These are phyloP conservation scores for Drosophila cyrtoloma DNA, from an alignment of 2,888 invertebrate genomes.

Conservation along the genomic window DNA sequence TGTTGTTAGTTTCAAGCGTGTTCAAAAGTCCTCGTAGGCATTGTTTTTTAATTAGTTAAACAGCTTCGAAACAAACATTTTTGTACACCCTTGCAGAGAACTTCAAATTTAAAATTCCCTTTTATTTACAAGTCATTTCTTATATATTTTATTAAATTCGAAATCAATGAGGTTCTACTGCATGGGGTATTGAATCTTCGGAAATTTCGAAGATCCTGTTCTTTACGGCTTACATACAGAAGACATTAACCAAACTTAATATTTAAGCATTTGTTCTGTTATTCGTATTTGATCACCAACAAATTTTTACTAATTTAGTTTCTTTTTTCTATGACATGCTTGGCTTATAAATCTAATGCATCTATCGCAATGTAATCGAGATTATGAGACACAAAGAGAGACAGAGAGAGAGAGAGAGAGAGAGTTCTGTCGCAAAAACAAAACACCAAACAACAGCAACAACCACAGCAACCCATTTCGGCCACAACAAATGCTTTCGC, in stretches of 20 bases:
- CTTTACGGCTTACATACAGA: neutral
- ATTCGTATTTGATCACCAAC: slow-evolving; percentile 58
- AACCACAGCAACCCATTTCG: slow-evolving; percentile 56
- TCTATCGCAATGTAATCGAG: slow-evolving; percentile 77
- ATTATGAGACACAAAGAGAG: slow-evolving; percentile 34
- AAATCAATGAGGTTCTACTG: neutral
- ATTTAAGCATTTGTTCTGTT: slow-evolving; percentile 20
- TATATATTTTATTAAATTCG: neutral
- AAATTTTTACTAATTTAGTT: slow-evolving; percentile 83
- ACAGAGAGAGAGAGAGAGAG: neutral
- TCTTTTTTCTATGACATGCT: slow-evolving; percentile 84
- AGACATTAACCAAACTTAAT: neutral
- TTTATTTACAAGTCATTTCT: neutral
- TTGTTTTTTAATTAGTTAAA: slow-evolving; percentile 50
- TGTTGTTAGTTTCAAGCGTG: slow-evolving; percentile 14
- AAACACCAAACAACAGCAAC: slow-evolving; percentile 25
- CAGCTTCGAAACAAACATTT: slow-evolving; percentile 13
- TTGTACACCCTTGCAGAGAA: slow-evolving; percentile 42
- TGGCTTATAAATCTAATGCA: slow-evolving; percentile 81
- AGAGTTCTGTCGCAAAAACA: slow-evolving; percentile 18
- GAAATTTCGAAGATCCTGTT: slow-evolving; percentile 4
- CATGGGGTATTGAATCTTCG: slow-evolving; percentile 20
- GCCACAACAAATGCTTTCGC: slow-evolving; percentile 57
- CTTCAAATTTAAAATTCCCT: neutral
- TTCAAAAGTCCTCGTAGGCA: slow-evolving; percentile 29